Evolutionary conservation across 2,797 vertebrate species (phyloP).

Genomic region (Lacerta agilis): DNA sequence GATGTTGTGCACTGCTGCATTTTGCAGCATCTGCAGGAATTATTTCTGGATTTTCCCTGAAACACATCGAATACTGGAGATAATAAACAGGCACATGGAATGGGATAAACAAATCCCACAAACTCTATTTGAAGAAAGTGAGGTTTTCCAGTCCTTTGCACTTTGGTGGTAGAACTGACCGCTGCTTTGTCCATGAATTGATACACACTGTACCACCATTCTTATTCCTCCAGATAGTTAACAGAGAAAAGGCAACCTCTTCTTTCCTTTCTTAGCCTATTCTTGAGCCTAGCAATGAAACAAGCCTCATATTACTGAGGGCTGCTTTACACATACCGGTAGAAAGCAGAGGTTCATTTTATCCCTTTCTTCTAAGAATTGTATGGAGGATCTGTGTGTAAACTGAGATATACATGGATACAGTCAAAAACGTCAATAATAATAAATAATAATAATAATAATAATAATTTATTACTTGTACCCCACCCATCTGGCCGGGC

Average conservation of each 20-base stretch:
- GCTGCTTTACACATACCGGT: no score
- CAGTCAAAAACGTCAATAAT: no score
- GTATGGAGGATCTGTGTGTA: not conserved
- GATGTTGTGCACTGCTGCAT: not conserved
- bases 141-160: not conserved
- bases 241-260: no score
- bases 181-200: not conserved
- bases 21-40: not conserved
- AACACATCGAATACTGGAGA: not conserved
- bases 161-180: no score
- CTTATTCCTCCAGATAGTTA: no score
- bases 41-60: not conserved
- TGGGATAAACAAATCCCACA: not conserved
- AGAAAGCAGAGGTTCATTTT: not conserved
- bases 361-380: not conserved
- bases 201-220: no score
- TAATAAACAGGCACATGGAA: not conserved
- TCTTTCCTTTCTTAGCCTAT: no score
- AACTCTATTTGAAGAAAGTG: not conserved
- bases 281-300: no score
- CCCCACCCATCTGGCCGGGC: no score
- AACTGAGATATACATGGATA: not conserved
- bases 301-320: no score
- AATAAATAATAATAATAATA: no score
- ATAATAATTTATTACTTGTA: no score